phyloP scores from a whole-genome alignment of 1,140 invertebrate genomes.

The Camponotus floridanus region DNA sequence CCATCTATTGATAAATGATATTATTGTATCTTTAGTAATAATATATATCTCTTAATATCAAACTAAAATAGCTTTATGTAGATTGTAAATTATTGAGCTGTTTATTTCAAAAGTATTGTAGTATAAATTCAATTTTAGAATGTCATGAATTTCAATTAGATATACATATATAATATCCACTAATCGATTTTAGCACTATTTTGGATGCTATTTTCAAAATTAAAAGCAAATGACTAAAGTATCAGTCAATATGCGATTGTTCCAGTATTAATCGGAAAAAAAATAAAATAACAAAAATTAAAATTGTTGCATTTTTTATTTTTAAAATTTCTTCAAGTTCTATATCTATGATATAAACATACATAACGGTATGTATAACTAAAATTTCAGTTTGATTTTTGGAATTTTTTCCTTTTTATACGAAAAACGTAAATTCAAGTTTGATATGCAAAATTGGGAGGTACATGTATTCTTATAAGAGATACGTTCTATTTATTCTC shows the following conservation, averaged over 20 bases:
- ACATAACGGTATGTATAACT: too few species aligned
- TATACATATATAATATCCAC: neutral
- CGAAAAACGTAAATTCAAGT: neutral
- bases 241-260: neutral
- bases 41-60: conserved; percentile 14
- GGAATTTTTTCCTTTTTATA: neutral
- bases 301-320: neutral
- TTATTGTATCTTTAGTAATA: neutral
- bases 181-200: conserved; percentile 19
- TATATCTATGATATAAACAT: neutral
- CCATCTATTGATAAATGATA: neutral
- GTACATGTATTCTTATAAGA: neutral
- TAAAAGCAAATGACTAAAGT: neutral
- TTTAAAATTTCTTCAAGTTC: neutral
- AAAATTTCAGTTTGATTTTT: neutral
- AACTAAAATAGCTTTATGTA: neutral
- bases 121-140: neutral
- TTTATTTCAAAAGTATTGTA: neutral
- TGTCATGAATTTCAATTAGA: conserved; percentile 1
- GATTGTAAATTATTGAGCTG: neutral
- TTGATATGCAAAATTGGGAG: neutral
- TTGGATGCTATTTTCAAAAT: conserved; percentile 2
- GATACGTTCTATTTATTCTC: neutral
- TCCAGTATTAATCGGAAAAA: neutral
- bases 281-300: neutral